Evolutionary conservation across 2,888 invertebrate species (phyloP).

Genomic region (Trisateles emortualis): DNA sequence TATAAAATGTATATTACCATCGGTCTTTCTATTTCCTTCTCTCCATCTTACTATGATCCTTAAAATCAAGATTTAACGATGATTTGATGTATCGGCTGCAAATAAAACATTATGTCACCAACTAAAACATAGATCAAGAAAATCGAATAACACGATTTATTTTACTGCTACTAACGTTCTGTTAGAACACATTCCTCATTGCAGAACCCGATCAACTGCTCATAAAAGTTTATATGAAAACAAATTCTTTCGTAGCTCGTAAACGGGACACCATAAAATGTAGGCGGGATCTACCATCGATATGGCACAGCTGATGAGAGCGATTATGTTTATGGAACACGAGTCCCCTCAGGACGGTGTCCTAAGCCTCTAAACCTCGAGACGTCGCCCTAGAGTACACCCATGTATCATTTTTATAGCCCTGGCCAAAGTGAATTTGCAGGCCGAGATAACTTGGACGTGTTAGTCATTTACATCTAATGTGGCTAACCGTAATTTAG

Average conservation of each 20-base stretch:
- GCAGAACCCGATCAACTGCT: constrained; percentile 55
- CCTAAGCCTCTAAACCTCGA: constrained; percentile 68
- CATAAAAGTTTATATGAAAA: constrained; percentile 71
- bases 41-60: background rate
- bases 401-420: constrained; percentile 83
- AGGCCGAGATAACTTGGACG: constrained; percentile 78
- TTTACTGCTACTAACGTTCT: constrained; percentile 40
- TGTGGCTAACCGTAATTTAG: constrained; percentile 51
- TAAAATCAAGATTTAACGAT: constrained; percentile 13
- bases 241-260: constrained; percentile 71
- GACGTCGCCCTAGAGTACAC: constrained; percentile 68
- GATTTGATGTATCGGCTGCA: constrained; percentile 11
- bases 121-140: constrained; percentile 7
- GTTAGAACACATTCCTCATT: constrained; percentile 50
- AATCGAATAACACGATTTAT: constrained; percentile 34
- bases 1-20: background rate
- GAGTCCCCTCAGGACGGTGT: constrained; percentile 63
- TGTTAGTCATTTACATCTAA: constrained; percentile 78
- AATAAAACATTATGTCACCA: constrained; percentile 12
- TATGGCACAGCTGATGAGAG: constrained; percentile 75
- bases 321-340: constrained; percentile 79
- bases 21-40: too few relatives aligned
- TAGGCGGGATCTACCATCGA: constrained; percentile 63
- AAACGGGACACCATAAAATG: constrained; percentile 70
- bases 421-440: constrained; percentile 82